Base-by-base conservation (phyloP, 2,797 vertebrate genomes). In the Cynodonichthys magdalenae region DNA sequence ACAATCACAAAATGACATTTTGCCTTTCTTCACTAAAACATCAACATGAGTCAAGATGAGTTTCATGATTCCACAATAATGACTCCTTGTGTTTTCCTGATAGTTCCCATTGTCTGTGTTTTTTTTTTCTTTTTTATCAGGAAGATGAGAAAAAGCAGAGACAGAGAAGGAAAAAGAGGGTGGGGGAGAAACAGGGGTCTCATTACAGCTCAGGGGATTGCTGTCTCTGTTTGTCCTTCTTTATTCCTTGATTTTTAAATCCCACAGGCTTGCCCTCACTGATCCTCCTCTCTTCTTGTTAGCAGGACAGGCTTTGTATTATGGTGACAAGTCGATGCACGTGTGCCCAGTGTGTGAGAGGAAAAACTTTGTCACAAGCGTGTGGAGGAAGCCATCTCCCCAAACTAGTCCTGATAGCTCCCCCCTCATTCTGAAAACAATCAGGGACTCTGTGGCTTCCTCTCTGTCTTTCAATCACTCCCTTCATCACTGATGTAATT, bases 341-440 rank as follows among this genome's bases (percentile, higher is more conserved):
- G 58, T 59, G 67, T 57, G 59, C 4, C 14, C 3, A 34, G 39
- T 67, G 39, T 69, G 63, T 57, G 46, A 63, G 47, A 51, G 59
- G 2, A 4, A 58, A 34, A 62, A 57, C 34, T 56, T 65, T 63
- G 71, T 76, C 65, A 69, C 52, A 71, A 59, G 69, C 44, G 63
- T 73, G 69, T 51, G 20, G 28, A 53, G 62, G 67, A 46, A 60
- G 49, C 27, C 59, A 49, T 85, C 74, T 73, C 58, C 68, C 65
- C 51, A 80, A 77, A 84, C 75, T 36, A 70, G 62, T 52, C 79
- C 69, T 77, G 77, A 88, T 77, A 68, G 73, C 66, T 67, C 54
- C 53, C 53, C 34, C 45, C 74, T 87, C 76, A 75, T 85, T 88
- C 85, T 69, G 65, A 77, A 89, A 89, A 85, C 82, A 90, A 91